Evolutionary conservation across 1,140 invertebrate species (phyloP), one percentile per base, ranked within the genome.

Genomic region (Drosophila dunni): DNA sequence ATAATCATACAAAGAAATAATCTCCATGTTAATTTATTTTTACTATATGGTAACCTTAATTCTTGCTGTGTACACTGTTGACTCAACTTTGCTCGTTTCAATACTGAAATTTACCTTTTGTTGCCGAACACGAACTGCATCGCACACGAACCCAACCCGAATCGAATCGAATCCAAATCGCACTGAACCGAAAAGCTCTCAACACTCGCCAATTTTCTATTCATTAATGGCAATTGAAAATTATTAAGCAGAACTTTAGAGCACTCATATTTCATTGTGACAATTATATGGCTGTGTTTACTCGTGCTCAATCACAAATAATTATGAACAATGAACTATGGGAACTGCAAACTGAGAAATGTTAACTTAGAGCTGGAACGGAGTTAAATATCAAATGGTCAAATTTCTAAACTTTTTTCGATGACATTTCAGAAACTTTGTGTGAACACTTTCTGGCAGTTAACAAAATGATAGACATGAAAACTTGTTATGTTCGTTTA

Each of bases 191-290:
- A 50, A 13, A 8, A 20, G 50, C 40, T 60, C 34, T 10, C 17
- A 17, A 60, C 38, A 53, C 34, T 66, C 24, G 68, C 9, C 13
- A 56, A 40, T 20, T 88, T 79, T 63, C 67, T 84, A 83, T 69
- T 36, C 63, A 71, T 75, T 46, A 71, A 75, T 72, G 78, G 78
- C 61, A 56, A 66, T 34, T 63, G 83, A 46, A 81, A 88, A 79
- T 83, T 86, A 88, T 79, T 75, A 76, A 69, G 63, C 79, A 85
- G 75, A 86, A 81, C 82, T 75, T 53, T 17, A 11, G 2, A 29
- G 24, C 5, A 29, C 33, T 15, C 29, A 17, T 13, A 53, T 33
- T n/a, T n/a, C 29, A 53, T 34, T 33, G 33, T 10, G 13, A 34
- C 34, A 56, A 53, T 38, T 54, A 56, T 20, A 17, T n/a, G 24